Conservation (phyloP, 2,113 vertebrate genomes). For the Corythaixoides concolor region DNA sequence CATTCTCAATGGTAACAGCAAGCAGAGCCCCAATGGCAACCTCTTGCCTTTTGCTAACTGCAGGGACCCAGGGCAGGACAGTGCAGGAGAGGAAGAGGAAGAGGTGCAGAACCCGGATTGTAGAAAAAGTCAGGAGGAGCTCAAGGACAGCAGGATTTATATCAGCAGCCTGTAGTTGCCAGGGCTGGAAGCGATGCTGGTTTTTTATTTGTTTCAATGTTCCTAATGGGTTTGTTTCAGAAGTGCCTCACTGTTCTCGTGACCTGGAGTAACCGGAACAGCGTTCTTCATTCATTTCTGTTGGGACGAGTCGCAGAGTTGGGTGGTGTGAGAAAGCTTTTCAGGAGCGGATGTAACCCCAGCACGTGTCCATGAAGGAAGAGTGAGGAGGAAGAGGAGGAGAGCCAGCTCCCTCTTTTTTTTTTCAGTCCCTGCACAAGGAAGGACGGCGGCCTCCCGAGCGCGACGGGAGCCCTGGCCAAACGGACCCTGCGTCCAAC, state of each 20-base stretch:
- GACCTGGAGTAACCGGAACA: slow-evolving; percentile 92
- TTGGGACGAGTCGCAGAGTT: slow-evolving; percentile 81
- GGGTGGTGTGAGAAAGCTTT: slow-evolving; percentile 77
- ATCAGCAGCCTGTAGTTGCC: slow-evolving; percentile 92
- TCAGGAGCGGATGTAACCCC: slow-evolving; percentile 72
- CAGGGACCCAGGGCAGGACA: slow-evolving; percentile 85
- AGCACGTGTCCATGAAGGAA: slow-evolving; percentile 66
- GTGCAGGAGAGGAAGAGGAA: slow-evolving; percentile 83
- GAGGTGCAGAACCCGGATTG: slow-evolving; percentile 78
- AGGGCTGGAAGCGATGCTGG: slow-evolving; percentile 73
- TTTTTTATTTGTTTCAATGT: slow-evolving; percentile 87
- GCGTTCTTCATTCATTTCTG: slow-evolving; percentile 86
- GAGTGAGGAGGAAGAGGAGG: slow-evolving; percentile 52
- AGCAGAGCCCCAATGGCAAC: slow-evolving; percentile 90
- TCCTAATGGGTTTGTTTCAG: slow-evolving; percentile 96
- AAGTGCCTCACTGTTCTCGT: slow-evolving; percentile 99
- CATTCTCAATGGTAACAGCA: slow-evolving; percentile 92
- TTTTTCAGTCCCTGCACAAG: slow-evolving; percentile 55
- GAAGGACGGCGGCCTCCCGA: slow-evolving; percentile 46
- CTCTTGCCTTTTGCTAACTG: slow-evolving; percentile 87
- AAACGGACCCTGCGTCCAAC: slow-evolving; percentile 74
- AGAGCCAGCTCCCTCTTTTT: slow-evolving; percentile 51
- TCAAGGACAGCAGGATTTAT: slow-evolving; percentile 89
- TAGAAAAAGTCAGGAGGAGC: slow-evolving; percentile 83
- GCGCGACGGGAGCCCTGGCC: slow-evolving; percentile 62